Evolutionary conservation across 2,888 invertebrate genomes (phyloP).

Genomic region (Drosophila nr. perissopoda): DNA sequence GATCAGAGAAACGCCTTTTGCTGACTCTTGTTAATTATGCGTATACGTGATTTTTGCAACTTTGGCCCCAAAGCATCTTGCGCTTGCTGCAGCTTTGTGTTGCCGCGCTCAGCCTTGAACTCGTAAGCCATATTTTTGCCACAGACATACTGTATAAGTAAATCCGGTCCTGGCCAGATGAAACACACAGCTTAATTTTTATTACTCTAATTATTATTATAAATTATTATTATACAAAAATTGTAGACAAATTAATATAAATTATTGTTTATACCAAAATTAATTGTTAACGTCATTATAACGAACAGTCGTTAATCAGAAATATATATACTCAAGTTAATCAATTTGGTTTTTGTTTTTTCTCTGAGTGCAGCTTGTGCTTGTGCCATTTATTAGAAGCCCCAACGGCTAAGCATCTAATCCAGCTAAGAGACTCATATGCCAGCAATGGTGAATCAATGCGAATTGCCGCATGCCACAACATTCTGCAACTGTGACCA

Average conservation of each 20-base stretch:
- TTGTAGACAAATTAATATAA: fast-evolving
- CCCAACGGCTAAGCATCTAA: constrained; percentile 62
- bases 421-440: constrained; percentile 70
- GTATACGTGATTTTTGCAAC: constrained; percentile 58
- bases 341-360: constrained; percentile 6
- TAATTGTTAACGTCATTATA: not conserved
- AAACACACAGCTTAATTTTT: not conserved
- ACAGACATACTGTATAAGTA: constrained; percentile 24
- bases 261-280: not conserved
- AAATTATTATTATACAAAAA: not conserved
- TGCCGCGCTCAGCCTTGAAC: constrained; percentile 58
- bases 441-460: constrained; percentile 68
- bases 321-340: not conserved
- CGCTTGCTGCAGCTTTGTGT: constrained; percentile 49
- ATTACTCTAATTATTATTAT: too few relatives aligned
- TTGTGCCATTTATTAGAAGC: constrained; percentile 65
- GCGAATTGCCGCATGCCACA: constrained; percentile 59
- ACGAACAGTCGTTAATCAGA: not conserved
- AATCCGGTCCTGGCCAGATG: too few relatives aligned
- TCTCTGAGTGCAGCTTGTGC: constrained; percentile 29
- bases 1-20: constrained; percentile 13
- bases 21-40: constrained; percentile 69
- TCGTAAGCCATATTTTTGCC: constrained; percentile 62
- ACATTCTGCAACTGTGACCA: constrained; percentile 64
- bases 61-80: constrained; percentile 12